These are phyloP conservation scores for Morinoia aosen DNA, from an alignment of 2,888 invertebrate genomes.

Conservation along the genomic window DNA sequence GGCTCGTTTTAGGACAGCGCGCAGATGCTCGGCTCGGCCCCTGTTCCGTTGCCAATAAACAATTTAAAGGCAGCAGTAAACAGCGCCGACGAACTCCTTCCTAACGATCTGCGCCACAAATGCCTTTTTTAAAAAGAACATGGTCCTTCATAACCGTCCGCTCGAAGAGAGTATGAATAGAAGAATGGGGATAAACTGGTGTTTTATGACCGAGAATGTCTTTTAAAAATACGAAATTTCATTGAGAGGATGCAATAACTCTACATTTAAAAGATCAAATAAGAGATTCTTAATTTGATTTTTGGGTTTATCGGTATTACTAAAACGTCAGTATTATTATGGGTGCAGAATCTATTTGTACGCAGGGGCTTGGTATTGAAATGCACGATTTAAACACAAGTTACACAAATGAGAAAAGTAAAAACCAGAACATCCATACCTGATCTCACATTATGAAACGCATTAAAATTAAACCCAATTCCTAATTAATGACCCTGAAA, in stretches of 20 bases:
- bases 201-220: neutral
- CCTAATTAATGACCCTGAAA: too few relatives aligned
- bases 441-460: too few relatives aligned
- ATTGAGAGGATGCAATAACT: neutral
- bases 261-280: neutral
- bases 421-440: too few relatives aligned
- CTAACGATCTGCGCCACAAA: conserved; percentile 38
- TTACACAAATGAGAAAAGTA: too few relatives aligned
- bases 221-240: neutral
- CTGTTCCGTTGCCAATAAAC: conserved; percentile 26
- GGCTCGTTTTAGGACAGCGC: neutral
- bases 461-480: too few relatives aligned
- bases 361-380: too few relatives aligned
- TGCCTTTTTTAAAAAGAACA: neutral
- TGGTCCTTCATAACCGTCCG: neutral
- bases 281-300: neutral
- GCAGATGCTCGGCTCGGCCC: neutral
- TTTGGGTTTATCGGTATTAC: neutral
- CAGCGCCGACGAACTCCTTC: neutral
- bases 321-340: too few relatives aligned
- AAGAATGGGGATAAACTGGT: neutral
- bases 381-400: too few relatives aligned
- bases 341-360: too few relatives aligned
- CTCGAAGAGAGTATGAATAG: neutral
- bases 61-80: conserved; percentile 16